These are phyloP conservation scores for Ascidia mentula DNA, from an alignment of 23 tunicate species.

Conservation along the genomic window DNA sequence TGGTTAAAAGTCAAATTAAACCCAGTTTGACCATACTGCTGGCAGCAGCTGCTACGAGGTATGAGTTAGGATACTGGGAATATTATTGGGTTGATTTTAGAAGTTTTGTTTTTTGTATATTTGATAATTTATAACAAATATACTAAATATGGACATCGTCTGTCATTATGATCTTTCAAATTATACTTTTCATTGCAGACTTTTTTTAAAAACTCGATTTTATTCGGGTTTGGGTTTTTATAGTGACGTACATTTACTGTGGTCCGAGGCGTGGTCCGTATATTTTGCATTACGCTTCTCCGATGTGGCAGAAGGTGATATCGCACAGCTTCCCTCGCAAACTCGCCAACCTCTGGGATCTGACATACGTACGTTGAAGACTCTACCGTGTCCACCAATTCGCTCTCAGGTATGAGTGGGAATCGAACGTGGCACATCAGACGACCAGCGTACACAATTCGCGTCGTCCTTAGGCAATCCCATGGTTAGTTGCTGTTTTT, in stretches of 20 bases:
- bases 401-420: conserved; percentile 54
- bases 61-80: no score
- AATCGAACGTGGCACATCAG: conserved; percentile 62
- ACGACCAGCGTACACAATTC: conserved; percentile 50
- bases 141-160: no score
- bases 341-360: conserved; percentile 45
- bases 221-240: neutral
- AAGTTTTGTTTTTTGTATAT: no score
- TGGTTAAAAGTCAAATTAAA: no score
- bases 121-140: no score
- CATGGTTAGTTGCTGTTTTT: no score
- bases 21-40: no score
- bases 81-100: no score
- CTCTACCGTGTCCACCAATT: conserved; percentile 50
- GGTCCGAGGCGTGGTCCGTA: conserved; percentile 42
- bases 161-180: no score
- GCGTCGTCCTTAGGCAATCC: conserved; percentile 16
- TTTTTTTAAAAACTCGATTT: no score
- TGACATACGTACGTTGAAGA: conserved; percentile 31
- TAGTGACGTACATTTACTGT: conserved; percentile 25
- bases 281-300: conserved; percentile 42
- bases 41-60: no score
- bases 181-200: no score
- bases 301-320: conserved; percentile 62
- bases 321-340: conserved; percentile 49